Evolutionary conservation across 2,113 vertebrate genomes (phyloP).

Genomic region (Prinia subflava): DNA sequence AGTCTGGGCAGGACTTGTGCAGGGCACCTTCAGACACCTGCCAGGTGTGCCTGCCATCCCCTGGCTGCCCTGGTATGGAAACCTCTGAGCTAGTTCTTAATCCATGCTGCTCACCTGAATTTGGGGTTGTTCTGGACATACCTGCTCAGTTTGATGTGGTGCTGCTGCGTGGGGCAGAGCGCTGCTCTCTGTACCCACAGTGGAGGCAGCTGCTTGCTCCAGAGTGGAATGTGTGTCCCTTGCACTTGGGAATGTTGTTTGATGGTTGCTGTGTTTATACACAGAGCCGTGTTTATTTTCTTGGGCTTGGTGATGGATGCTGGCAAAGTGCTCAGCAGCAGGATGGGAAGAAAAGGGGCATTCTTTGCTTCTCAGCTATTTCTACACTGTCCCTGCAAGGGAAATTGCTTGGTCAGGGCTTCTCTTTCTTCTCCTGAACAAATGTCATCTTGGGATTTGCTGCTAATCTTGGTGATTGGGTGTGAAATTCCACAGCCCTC

Average conservation of each 20-base stretch:
- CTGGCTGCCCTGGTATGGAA: background rate
- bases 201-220: background rate
- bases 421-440: constrained; percentile 35
- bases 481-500: constrained; percentile 62
- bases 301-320: constrained; percentile 43
- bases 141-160: background rate
- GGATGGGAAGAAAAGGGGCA: constrained; percentile 42
- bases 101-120: background rate
- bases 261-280: constrained; percentile 19
- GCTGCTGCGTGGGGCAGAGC: background rate
- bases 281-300: constrained; percentile 24
- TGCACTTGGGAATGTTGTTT: background rate
- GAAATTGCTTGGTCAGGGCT: constrained; percentile 31
- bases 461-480: constrained; percentile 21
- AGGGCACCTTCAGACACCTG: background rate
- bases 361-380: constrained; percentile 48
- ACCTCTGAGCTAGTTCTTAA: accelerated
- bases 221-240: accelerated
- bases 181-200: accelerated
- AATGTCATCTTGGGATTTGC: constrained; percentile 26
- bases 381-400: background rate
- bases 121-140: background rate
- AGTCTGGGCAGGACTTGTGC: background rate
- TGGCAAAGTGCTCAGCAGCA: background rate
- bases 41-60: background rate